Evolutionary conservation across 1,140 invertebrate genomes (phyloP).

Genomic region (Polyergus mexicanus): DNA sequence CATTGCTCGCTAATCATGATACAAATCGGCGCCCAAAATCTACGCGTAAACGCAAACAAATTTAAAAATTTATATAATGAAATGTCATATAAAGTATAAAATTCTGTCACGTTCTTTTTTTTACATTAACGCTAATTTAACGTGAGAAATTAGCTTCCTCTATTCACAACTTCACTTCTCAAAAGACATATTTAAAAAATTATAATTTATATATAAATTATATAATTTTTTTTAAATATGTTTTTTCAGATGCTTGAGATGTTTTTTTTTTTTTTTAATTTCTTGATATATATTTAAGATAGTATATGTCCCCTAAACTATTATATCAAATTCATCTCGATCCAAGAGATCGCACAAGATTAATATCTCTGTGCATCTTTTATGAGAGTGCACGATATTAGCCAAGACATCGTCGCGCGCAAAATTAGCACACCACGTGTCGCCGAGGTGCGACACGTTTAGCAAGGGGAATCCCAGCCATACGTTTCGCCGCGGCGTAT

Average conservation of each 20-base stretch:
- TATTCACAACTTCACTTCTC: neutral
- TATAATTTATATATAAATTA: too few relatives aligned
- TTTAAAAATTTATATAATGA: neutral
- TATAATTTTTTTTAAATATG: too few relatives aligned
- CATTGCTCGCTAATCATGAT: neutral
- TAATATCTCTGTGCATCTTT: neutral
- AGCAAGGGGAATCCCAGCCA: constrained; percentile 15
- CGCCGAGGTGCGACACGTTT: constrained; percentile 18
- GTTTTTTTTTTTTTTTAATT: too few relatives aligned
- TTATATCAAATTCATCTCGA: neutral
- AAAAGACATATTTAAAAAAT: neutral
- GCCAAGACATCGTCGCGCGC: constrained; percentile 10
- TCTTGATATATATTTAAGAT: neutral
- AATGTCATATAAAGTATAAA: too few relatives aligned
- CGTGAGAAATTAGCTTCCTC: neutral
- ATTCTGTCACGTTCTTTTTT: neutral
- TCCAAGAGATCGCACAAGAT: neutral
- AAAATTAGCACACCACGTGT: constrained; percentile 34
- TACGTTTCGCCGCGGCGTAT: constrained; percentile 48
- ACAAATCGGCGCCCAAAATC: neutral
- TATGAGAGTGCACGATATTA: constrained; percentile 14
- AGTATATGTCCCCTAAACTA: neutral
- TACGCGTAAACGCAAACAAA: neutral
- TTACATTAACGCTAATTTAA: neutral
- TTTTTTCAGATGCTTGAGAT: too few relatives aligned